phyloP scores from a whole-genome alignment of 2,888 invertebrate genomes.

The Watsonalla binaria region DNA sequence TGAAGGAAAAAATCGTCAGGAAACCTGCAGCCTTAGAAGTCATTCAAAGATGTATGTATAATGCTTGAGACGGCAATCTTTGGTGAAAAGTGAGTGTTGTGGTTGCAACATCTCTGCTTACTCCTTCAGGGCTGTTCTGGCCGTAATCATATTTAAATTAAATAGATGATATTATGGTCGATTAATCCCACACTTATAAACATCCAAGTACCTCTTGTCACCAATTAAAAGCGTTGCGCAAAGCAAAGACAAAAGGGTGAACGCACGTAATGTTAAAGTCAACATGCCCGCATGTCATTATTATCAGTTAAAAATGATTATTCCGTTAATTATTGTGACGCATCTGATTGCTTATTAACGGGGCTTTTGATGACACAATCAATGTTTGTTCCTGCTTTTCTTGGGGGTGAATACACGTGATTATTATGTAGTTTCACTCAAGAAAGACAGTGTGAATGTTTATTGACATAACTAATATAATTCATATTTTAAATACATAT shows the following conservation, averaged over 20 bases:
- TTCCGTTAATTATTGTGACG: constrained; percentile 65
- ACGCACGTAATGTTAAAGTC: constrained; percentile 51
- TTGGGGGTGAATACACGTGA: neutral
- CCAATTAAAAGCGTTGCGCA: neutral
- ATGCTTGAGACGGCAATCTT: too few relatives aligned
- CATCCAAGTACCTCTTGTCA: neutral
- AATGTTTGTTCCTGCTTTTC: constrained; percentile 19
- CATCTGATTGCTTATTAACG: constrained; percentile 68
- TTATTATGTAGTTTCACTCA: neutral
- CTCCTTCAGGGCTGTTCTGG: too few relatives aligned
- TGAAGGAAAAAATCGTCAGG: too few relatives aligned
- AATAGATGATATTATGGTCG: neutral
- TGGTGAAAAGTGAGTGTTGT: too few relatives aligned
- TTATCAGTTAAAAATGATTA: constrained; percentile 71
- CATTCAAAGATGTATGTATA: too few relatives aligned
- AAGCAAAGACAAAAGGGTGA: constrained; percentile 51
- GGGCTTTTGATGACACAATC: constrained; percentile 55
- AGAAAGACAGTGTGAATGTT: too few relatives aligned
- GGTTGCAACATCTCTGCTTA: too few relatives aligned
- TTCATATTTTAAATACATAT: too few relatives aligned
- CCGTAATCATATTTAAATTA: too few relatives aligned
- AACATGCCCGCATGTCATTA: constrained; percentile 70
- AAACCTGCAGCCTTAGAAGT: too few relatives aligned
- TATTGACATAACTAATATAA: too few relatives aligned
- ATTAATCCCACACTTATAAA: neutral